Base-by-base conservation (phyloP, 2,113 vertebrate species). In the Emydocephalus ijimae region DNA sequence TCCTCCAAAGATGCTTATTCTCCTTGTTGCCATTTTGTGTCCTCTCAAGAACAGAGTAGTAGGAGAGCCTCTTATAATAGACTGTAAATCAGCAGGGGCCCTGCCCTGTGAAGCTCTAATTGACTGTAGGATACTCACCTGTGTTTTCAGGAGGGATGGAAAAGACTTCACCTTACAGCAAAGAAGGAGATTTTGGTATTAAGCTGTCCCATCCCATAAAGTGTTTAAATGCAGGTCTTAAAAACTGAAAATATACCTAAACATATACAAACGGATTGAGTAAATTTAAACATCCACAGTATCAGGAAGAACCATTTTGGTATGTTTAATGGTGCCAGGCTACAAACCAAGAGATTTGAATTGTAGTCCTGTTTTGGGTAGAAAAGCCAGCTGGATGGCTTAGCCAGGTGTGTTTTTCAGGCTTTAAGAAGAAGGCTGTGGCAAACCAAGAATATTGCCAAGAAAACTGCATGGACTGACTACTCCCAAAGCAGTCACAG, bases 61-160 rank as follows among this genome's bases (percentile, higher is more conserved):
- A 15, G 64, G 64, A 69, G 64, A 69, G 69, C 18, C 6, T 81
- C 6, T 20, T 81, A 39, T 39, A 81, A 39, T 81, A 81, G n/a
- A 69, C 11, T 1, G 23, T 24, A 1, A 59, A 90, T 55, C n/a
- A 12, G 34, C 9, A 21, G 4, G 43, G 21, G 26, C 5, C 48
- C 26, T 39, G 43, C 5, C 48, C 26, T 39, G 43, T 92, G 14
- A 69, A 93, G 94, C 92, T 92, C 54, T 94, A 91, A 1, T 52
- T 64, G 85, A 14, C 26, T 1, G 21, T 11, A 85, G 26, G 45
- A 18, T 56, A 88, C 23, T 88, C 23, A 20, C 2, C 4, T 7
- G 10, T 55, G 34, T 90, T 50, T 85, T 26, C 52, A 34, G n/a
- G 52, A 55, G 45, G 12, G 24, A 54, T 52, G 29, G 18, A 8